These are phyloP conservation scores for Arctia plantaginis DNA, from an alignment of 2,888 invertebrate species.

Conservation along the genomic window DNA sequence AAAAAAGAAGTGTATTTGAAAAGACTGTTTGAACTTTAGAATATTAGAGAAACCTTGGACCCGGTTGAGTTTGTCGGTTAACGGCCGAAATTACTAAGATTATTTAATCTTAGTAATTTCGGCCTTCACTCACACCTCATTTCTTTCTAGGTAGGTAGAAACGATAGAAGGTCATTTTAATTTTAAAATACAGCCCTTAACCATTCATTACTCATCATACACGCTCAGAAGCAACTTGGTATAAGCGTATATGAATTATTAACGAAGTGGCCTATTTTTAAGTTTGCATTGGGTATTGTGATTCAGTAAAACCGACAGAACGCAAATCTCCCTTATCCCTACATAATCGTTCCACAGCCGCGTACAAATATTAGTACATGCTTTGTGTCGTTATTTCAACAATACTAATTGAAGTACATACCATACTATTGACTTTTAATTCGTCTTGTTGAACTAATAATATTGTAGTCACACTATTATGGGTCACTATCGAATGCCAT, in stretches of 20 bases:
- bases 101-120: no score
- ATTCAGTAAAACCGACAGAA: not conserved
- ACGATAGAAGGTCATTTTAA: not conserved
- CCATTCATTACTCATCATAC: no score
- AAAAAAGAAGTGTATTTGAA: not conserved
- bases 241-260: no score
- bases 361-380: no score
- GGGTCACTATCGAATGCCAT: no score
- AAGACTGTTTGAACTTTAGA: not conserved
- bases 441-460: no score
- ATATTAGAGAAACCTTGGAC: not conserved
- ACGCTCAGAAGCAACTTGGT: no score
- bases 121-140: not conserved
- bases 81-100: not conserved
- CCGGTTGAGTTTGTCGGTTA: not conserved
- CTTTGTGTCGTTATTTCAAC: no score
- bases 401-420: not conserved
- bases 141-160: not conserved
- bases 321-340: not conserved
- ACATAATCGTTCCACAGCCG: no score
- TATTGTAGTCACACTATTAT: no score
- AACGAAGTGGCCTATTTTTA: no score
- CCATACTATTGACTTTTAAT: not conserved
- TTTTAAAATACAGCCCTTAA: no score
- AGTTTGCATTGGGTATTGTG: not conserved